A percentile compares a stretch with the other conserved stretches of the same genome.
Evolutionary conservation across 2,888 invertebrate genomes (phyloP).

Genomic region (Thecophora atra): DNA sequence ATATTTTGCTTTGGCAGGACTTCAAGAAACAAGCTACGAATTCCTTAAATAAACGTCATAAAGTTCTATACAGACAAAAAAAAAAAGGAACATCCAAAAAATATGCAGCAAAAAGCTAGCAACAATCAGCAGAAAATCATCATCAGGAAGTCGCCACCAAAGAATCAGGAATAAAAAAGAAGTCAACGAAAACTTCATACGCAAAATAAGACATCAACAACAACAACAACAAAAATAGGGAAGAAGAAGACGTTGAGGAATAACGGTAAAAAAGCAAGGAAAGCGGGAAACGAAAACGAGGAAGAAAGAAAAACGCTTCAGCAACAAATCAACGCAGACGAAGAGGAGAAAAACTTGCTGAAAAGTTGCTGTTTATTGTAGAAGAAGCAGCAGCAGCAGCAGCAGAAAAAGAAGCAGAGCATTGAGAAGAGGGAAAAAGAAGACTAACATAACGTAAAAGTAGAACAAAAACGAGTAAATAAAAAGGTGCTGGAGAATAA

Average conservation of each 20-base stretch:
- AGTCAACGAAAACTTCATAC: neutral
- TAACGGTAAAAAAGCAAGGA: constrained; percentile 23
- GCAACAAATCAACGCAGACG: too few relatives aligned
- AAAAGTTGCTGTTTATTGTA: constrained; percentile 7
- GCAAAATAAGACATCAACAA: constrained; percentile 17
- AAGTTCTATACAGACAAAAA: constrained; percentile 5
- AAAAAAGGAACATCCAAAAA: constrained; percentile 16
- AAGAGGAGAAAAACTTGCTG: constrained; percentile 19
- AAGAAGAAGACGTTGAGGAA: neutral
- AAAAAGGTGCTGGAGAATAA: constrained; percentile 2
- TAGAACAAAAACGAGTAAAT: constrained; percentile 39
- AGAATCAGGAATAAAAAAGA: too few relatives aligned
- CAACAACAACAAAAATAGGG: too few relatives aligned
- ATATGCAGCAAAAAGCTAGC: neutral
- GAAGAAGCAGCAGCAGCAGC: neutral
- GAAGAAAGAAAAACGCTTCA: neutral
- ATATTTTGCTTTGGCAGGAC: constrained; percentile 26
- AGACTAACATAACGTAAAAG: constrained; percentile 39
- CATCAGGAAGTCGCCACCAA: too few relatives aligned
- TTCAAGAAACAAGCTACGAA: constrained; percentile 36
- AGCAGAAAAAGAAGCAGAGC: too few relatives aligned
- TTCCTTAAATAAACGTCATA: constrained; percentile 13
- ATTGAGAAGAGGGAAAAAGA: neutral
- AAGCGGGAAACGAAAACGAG: neutral
- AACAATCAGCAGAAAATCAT: neutral